Conservation (phyloP, 1,140 invertebrate species). For the Rhizoglyphus robini region DNA sequence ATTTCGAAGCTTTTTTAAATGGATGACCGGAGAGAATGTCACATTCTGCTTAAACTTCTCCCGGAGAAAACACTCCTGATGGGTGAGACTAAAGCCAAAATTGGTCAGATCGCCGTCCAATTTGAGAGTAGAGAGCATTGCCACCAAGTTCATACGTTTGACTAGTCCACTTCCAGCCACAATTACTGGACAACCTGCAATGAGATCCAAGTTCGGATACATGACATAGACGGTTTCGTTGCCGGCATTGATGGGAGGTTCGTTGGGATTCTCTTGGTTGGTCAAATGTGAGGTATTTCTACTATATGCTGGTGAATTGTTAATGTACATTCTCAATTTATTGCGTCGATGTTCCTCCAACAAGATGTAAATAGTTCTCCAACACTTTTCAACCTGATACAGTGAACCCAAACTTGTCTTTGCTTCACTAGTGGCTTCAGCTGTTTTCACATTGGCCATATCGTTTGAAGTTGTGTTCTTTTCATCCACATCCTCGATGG, state of each 20-base stretch:
- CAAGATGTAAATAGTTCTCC: conserved; percentile 83
- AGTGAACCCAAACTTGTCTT: background rate
- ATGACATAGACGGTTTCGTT: background rate
- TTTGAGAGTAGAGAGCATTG: conserved; percentile 80
- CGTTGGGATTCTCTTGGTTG: background rate
- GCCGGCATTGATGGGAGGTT: background rate
- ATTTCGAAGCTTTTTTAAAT: background rate
- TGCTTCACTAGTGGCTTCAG: background rate
- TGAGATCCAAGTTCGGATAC: background rate
- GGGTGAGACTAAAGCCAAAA: conserved; percentile 51
- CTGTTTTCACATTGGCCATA: background rate
- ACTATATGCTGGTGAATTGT: no score
- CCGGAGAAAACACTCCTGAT: conserved; percentile 56
- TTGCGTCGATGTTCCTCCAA: conserved; percentile 82
- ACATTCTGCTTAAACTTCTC: conserved; percentile 39
- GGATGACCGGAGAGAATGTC: background rate
- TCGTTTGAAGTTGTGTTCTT: background rate
- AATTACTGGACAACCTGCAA: conserved; percentile 43
- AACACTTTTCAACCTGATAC: conserved; percentile 47
- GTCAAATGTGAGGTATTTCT: no score
- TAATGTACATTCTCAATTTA: conserved; percentile 41
- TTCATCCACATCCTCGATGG: background rate
- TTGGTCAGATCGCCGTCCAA: conserved; percentile 74
- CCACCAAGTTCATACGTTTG: conserved; percentile 67
- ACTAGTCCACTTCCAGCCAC: conserved; percentile 78